A percentile compares a stretch with the other conserved stretches of the same genome.
Evolutionary conservation across 1,140 invertebrate genomes (phyloP).

Genomic region (Diuraphis noxia): DNA sequence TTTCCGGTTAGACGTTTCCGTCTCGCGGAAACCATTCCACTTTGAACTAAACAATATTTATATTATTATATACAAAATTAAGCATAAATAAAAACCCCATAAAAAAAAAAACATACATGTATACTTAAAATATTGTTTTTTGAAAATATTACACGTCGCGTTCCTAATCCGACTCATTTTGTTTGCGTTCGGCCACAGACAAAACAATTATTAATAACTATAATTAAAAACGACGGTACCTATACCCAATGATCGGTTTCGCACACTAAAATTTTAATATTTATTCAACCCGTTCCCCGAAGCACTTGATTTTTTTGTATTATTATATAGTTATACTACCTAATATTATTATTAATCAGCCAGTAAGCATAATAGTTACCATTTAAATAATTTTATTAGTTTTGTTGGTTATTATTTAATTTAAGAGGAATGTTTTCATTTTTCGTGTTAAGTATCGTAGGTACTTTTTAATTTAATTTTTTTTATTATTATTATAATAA

Average conservation of each 20-base stretch:
- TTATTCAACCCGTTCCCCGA: background rate
- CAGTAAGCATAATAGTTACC: slow-evolving; percentile 52
- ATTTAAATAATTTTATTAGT: slow-evolving; percentile 52
- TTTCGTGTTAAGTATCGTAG: background rate
- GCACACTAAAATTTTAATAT: background rate
- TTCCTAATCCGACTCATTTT: slow-evolving; percentile 18
- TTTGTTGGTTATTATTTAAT: slow-evolving; percentile 51
- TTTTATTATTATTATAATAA: background rate
- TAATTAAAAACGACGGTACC: background rate
- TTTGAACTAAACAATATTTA: slow-evolving; percentile 19
- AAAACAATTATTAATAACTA: background rate
- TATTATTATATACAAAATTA: background rate
- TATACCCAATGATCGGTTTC: background rate
- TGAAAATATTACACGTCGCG: background rate
- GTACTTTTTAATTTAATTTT: background rate
- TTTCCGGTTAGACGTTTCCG: background rate
- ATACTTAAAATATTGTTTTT: background rate
- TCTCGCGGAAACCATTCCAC: slow-evolving; percentile 38
- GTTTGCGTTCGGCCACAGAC: background rate
- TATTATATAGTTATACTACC: slow-evolving; percentile 26
- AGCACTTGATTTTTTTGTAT: background rate
- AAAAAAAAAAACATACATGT: slow-evolving; percentile 23
- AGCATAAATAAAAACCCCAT: background rate
- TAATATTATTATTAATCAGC: slow-evolving; percentile 30
- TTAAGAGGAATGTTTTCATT: slow-evolving; percentile 27